These are phyloP conservation scores for Lochmaea crataegi DNA, from an alignment of 2,888 invertebrate genomes.

Conservation along the genomic window DNA sequence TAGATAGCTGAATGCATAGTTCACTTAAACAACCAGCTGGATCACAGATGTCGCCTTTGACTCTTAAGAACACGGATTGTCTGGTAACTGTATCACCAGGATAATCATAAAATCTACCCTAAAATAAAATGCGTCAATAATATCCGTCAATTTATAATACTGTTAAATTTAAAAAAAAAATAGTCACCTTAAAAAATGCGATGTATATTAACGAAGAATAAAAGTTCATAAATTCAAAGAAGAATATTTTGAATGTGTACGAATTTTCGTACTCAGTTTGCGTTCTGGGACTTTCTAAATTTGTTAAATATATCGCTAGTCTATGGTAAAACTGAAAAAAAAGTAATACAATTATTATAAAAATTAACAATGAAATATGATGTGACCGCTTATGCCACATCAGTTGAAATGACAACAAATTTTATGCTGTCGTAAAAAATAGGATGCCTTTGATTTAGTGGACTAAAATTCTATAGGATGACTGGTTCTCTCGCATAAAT, in stretches of 20 bases:
- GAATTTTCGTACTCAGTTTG: constrained; percentile 98
- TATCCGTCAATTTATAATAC: background rate
- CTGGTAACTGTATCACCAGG: constrained; percentile 84
- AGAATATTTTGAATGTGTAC: constrained; percentile 97
- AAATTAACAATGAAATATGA: too few species aligned
- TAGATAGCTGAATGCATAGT: constrained; percentile 91
- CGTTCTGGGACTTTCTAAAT: constrained; percentile 92
- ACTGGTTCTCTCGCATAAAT: too few species aligned
- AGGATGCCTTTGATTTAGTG: too few species aligned
- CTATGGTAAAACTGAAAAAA: constrained; percentile 81
- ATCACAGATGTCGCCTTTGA: constrained; percentile 88
- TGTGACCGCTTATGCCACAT: too few species aligned
- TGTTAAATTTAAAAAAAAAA: background rate
- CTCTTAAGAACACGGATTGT: constrained; percentile 79
- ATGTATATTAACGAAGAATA: constrained; percentile 99
- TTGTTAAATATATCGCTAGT: constrained; percentile 86
- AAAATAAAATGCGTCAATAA: constrained; percentile 39
- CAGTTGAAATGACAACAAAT: too few species aligned
- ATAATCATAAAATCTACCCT: constrained; percentile 90
- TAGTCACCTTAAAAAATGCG: constrained; percentile 92
- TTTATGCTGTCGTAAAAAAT: too few species aligned
- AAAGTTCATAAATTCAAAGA: constrained; percentile 98
- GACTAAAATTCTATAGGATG: too few species aligned
- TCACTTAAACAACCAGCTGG: constrained; percentile 94
- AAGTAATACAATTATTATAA: constrained; percentile 24